These are phyloP conservation scores for Condylostylus longicornis DNA, from an alignment of 1,140 invertebrate genomes.

Conservation along the genomic window DNA sequence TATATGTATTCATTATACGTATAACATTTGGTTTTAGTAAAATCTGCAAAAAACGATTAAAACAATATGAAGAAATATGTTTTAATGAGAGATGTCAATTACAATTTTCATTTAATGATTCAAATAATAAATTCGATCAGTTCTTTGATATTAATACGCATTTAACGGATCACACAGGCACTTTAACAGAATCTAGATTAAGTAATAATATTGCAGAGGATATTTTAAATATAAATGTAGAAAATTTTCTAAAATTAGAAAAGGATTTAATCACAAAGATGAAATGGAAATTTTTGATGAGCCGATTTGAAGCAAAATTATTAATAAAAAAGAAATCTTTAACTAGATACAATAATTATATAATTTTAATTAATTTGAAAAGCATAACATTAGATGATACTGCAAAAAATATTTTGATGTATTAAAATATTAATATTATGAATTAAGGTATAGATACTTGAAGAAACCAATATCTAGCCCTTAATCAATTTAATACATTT, in stretches of 20 bases:
- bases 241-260: constrained; percentile 10
- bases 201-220: constrained; percentile 32
- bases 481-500: too few relatives aligned
- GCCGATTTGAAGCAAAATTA: constrained; percentile 34
- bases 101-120: constrained; percentile 17
- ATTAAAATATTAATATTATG: not conserved
- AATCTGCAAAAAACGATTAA: constrained; percentile 12
- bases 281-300: constrained; percentile 38
- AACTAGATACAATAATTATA: too few relatives aligned
- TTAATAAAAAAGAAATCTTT: constrained; percentile 32
- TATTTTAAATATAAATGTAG: constrained; percentile 12
- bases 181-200: constrained; percentile 33
- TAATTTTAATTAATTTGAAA: too few relatives aligned
- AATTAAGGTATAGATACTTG: too few relatives aligned
- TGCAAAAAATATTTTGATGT: too few relatives aligned
- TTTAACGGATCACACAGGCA: constrained; percentile 39
- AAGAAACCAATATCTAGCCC: too few relatives aligned
- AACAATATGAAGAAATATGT: constrained; percentile 10
- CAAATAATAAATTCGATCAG: constrained; percentile 24
- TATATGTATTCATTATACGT: not conserved
- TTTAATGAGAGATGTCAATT: constrained; percentile 16
- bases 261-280: constrained; percentile 28
- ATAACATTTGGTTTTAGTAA: constrained; percentile 14
- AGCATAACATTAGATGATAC: too few relatives aligned
- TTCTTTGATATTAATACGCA: constrained; percentile 36